These are phyloP conservation scores for Drosophila micromelanica DNA, from an alignment of 1,140 invertebrate species.

Conservation along the genomic window DNA sequence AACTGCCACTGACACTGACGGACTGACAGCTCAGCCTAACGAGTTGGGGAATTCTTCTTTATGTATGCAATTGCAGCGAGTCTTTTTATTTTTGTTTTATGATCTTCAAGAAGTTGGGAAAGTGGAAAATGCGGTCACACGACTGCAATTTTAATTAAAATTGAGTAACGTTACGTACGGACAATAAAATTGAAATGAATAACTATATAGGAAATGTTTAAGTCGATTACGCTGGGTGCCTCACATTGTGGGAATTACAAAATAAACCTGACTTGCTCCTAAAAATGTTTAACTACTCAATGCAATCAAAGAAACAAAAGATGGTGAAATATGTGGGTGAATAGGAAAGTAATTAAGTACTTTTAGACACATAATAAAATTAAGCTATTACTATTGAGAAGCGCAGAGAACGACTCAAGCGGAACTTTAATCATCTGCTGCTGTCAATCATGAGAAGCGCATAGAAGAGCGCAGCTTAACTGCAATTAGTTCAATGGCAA, in stretches of 20 bases:
- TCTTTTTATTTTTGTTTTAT: slow-evolving; percentile 32
- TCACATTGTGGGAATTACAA: slow-evolving; percentile 17
- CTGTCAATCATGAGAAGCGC: neutral
- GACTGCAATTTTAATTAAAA: slow-evolving; percentile 51
- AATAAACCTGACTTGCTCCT: slow-evolving; percentile 8
- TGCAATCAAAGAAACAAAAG: slow-evolving; percentile 20
- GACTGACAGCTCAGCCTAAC: slow-evolving; percentile 43
- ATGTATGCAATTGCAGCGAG: slow-evolving; percentile 39
- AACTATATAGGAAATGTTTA: slow-evolving; percentile 37
- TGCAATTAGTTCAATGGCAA: slow-evolving; percentile 41
- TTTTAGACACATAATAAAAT: neutral
- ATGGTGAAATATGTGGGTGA: slow-evolving; percentile 10
- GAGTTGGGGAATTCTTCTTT: slow-evolving; percentile 45
- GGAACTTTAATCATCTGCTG: neutral
- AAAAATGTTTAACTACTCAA: slow-evolving; percentile 13
- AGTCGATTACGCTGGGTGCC: slow-evolving; percentile 13
- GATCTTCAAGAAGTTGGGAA: slow-evolving; percentile 32
- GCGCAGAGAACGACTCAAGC: neutral
- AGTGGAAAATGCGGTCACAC: slow-evolving; percentile 47
- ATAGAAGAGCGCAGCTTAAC: slow-evolving; percentile 2
- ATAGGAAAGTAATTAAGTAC: slow-evolving; percentile 1
- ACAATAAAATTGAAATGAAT: slow-evolving; percentile 38
- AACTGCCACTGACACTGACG: slow-evolving; percentile 22
- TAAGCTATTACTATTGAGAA: neutral
- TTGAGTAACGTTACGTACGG: slow-evolving; percentile 33